phyloP scores from a whole-genome alignment of 2,888 invertebrate species.

The Agrotis puta region DNA sequence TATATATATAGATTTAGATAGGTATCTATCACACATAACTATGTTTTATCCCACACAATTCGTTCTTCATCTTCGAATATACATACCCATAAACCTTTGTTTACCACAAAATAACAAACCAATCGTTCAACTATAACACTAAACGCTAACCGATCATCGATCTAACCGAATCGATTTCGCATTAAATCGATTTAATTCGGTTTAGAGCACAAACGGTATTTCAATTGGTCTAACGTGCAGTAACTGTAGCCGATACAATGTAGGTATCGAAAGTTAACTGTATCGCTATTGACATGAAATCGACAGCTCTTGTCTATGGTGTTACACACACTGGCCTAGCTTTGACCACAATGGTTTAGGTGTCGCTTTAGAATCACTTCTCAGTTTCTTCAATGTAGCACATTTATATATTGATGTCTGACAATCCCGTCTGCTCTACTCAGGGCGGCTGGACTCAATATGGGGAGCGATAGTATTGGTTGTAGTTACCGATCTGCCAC shows the following conservation, averaged over 20 bases:
- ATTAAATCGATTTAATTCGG: constrained; percentile 61
- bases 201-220: constrained; percentile 63
- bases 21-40: neutral
- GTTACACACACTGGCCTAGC: constrained; percentile 25
- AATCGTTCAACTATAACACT: constrained; percentile 31
- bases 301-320: constrained; percentile 36
- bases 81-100: constrained; percentile 1
- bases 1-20: no score
- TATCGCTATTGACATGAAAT: constrained; percentile 48
- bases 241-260: constrained; percentile 42
- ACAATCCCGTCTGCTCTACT: no score
- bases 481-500: no score
- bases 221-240: constrained; percentile 55
- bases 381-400: no score
- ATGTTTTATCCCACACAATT: neutral
- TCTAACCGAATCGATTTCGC: constrained; percentile 60
- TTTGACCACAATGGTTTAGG: constrained; percentile 8
- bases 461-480: no score
- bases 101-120: constrained; percentile 36
- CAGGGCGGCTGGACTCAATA: no score
- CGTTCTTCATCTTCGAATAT: neutral
- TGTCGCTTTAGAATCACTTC: neutral
- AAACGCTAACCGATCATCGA: constrained; percentile 42
- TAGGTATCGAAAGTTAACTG: constrained; percentile 59
- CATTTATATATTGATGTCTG: no score